Conservation (phyloP, 2,797 vertebrate species). For the Taeniopygia guttata region DNA sequence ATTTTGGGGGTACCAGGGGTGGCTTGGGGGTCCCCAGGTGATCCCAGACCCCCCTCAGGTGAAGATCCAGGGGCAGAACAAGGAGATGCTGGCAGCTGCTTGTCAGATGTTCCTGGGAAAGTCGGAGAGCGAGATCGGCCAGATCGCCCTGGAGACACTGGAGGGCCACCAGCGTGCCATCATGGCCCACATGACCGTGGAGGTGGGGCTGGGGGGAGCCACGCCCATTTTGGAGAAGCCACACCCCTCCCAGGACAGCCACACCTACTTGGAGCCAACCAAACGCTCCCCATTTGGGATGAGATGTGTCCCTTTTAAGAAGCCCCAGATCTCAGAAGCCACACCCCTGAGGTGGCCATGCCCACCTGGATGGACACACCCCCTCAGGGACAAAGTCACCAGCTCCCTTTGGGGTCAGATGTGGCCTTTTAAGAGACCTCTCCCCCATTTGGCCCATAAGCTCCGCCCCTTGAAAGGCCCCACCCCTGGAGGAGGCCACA, state of each 20-base stretch:
- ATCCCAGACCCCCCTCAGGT: not conserved
- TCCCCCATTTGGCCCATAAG: not conserved
- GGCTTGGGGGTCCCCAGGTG: no score
- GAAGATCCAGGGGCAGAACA: not conserved
- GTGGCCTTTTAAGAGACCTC: not conserved
- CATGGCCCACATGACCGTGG: not conserved
- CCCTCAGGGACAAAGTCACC: accelerated
- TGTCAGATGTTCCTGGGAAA: not conserved
- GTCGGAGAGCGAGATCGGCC: not conserved
- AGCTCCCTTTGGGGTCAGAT: accelerated
- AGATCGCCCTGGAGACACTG: not conserved
- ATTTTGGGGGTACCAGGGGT: no score
- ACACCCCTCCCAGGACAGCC: accelerated
- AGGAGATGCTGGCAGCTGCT: not conserved
- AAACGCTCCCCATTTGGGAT: accelerated
- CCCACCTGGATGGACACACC: not conserved
- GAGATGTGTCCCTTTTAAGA: accelerated
- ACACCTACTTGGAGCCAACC: no score
- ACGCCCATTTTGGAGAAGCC: not conserved
- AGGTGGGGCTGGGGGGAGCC: not conserved
- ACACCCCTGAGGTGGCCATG: accelerated
- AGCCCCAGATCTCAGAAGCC: no score
- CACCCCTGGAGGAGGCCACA: accelerated
- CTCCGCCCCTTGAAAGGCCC: no score
- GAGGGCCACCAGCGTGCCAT: not conserved